These are phyloP conservation scores for Synodontis membranacea DNA, from an alignment of 2,113 vertebrate species.

Conservation along the genomic window DNA sequence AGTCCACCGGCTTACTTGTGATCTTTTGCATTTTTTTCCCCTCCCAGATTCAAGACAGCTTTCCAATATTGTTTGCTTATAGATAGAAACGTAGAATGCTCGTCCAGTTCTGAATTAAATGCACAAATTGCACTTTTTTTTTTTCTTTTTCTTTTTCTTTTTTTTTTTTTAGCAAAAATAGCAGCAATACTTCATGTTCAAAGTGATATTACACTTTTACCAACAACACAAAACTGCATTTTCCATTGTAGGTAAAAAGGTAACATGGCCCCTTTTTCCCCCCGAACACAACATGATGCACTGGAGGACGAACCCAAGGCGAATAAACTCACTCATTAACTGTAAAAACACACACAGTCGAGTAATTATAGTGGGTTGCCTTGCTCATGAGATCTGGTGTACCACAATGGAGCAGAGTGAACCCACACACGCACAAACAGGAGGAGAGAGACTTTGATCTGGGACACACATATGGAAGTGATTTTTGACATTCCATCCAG, in stretches of 20 bases:
- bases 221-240: not conserved
- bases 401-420: not conserved
- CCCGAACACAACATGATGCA: not conserved
- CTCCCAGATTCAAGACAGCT: not conserved
- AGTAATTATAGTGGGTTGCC: not conserved
- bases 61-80: not conserved
- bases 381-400: not conserved
- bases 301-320: not conserved
- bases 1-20: not conserved
- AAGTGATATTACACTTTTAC: not conserved
- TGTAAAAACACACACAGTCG: not conserved
- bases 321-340: not conserved
- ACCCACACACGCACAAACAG: not conserved
- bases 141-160: no score
- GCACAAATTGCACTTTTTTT: not conserved
- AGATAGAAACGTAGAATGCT: not conserved
- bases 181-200: not conserved
- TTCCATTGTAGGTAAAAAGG: not conserved
- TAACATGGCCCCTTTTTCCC: not conserved
- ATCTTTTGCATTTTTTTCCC: not conserved
- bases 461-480: constrained; percentile 83
- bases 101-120: not conserved
- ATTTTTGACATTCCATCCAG: constrained; percentile 83
- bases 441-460: constrained; percentile 70
- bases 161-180: no score